Evolutionary conservation across 2,888 invertebrate genomes (phyloP), one percentile per base, ranked within the genome.

Genomic region (Caenorhabditis angaria): DNA sequence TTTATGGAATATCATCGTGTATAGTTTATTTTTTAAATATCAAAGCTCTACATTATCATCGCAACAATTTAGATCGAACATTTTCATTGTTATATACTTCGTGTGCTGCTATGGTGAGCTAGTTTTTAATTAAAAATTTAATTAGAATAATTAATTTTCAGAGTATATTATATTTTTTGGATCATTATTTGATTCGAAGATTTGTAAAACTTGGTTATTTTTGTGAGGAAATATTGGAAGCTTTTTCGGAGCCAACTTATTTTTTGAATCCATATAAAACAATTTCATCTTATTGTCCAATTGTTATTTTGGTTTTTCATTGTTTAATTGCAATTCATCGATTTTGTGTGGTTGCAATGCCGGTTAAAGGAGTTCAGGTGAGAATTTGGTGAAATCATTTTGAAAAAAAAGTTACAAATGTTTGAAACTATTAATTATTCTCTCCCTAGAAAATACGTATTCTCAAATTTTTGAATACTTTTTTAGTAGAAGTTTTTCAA

Each of bases 231-330:
- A 35, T 76, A 20, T 25, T 71, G 14, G 61, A 50, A 10, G 20
- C 55, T 29, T 69, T 76, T 18, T 35, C 24, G 25, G 62, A 67
- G 22, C 70, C 76, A 2, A 76, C 71, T 48, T 76, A 59, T 57
- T 64, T 51, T 51, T 53, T 72, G 50, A 71, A 64, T 27, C 68
- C 63, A 2, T 70, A 61, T 57, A 65, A 71, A 59, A 65, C 69
- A 6, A 56, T 76, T 22, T 59, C 76, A 22, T 66, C 67, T 0
- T 76, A 76, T 25, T 76, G 76, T 54, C 76, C 76, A 12, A 72
- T 76, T 41, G 59, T 66, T 3, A 66, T 76, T 54, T 53, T 76
- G 18, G 61, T 72, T 0, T 60, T 72, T 47, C 66, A 76, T 59
- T 50, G 57, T 6, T 20, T 76, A 1, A 76, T 76, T 10, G 72